Base-by-base conservation (phyloP, 2,797 vertebrate genomes). In the Acomys russatus region DNA sequence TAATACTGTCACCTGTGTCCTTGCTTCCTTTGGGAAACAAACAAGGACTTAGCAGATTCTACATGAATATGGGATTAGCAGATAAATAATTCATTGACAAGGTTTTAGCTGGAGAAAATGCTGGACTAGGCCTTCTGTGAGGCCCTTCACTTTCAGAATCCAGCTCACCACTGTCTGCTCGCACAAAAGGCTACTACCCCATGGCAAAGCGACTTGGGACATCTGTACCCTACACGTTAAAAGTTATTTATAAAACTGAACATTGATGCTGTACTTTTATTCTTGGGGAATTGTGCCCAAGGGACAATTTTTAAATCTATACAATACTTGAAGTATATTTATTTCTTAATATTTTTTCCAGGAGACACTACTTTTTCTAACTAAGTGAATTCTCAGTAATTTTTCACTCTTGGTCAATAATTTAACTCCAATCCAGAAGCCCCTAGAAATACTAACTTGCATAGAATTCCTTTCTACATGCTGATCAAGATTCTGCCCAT, bases 261-360 rank as follows among this genome's bases (percentile, higher is more conserved):
- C 12, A 44, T 86, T 83, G 80, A 66, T 3, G 82, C 51, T 14
- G 6, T 18, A 88, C 4, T 71, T 91, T 38, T 7, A 6, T 76
- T 90, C 35, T 66, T 33, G 2, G 4, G 6, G 6, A 77, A 76
- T 79, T 66, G 70, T 80, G 4, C 22, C 74, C 82, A 92, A 64
- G 74, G 77, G 49, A 38, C 23, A 95, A 88, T 77, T 80, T 92
- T 76, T 70, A 90, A 78, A 70, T 79, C 64, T 61, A 88, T 15
- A 18, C 2, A 54, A 78, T 22, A 70, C 11, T 71, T 88, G 30
- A 44, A 92, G 68, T 87, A 68, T 44, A 63, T 84, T 59, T 66
- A 85, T 78, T 80, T 76, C 49, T 80, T 95, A 51, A 68, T 78
- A 59, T n/a, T 90, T 73, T 73, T 94, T 44, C 63, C 91, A 63